Evolutionary conservation across 2,888 invertebrate genomes (phyloP), one percentile per base, ranked within the genome.

Genomic region (Pogonocherus hispidulus): DNA sequence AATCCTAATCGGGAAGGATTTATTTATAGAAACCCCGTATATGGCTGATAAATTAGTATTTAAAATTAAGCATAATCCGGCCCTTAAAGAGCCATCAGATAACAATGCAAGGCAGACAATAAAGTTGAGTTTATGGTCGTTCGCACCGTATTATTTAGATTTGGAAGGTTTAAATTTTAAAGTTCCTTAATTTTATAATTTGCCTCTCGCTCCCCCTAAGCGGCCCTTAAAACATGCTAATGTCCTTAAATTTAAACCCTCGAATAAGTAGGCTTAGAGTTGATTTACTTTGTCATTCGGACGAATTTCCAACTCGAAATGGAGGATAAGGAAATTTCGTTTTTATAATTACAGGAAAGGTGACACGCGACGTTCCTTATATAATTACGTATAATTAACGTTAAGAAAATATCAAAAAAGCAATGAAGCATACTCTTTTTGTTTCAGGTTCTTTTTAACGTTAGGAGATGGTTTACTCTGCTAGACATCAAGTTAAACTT

Each of bases 131-230:
- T 62, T 62, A 62, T 41, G 62, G 51, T 23, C 62, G 37, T 51
- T 49, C 22, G 62, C 51, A 51, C 62, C 37, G 62, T 37, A 19
- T 62, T 62, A 51, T 62, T 62, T 62, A 51, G 62, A 62, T 51
- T 62, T 51, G 37, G 51, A 62, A 62, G 62, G 51, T 62, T 62
- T 62, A 62, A 51, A 49, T 35, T 62, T 51, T 56, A 62, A 41
- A 35, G 62, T 62, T 62, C 32, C 62, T 62, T 62, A 62, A 62
- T 62, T 62, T 51, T 62, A 49, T 62, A 62, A 62, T 62, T 62
- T 47, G 59, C 49, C 23, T 14, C 14, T 49, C 37, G 20, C 18
- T 5, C 18, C 32, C 49, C 23, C 22, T 18, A 35, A 37, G 35
- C 35, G 9, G 20, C 62, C 35, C 51, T 49, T 32, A 51, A 51